Base-by-base conservation (phyloP, 1,140 invertebrate species). In the Drosophila ironensis region DNA sequence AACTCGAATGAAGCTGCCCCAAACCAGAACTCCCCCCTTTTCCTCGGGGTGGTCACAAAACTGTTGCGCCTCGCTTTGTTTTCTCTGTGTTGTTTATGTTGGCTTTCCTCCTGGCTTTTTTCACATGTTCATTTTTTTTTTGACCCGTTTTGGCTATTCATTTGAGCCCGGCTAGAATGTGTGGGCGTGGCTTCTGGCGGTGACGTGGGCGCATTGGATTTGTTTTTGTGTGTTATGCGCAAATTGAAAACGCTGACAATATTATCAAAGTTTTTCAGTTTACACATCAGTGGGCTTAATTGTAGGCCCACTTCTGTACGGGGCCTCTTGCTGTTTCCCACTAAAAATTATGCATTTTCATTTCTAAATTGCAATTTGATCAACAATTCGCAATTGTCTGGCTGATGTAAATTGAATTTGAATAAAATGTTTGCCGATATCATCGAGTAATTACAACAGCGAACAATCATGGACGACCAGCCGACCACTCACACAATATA, bases 241-340 rank as follows among this genome's bases (percentile, higher is more conserved):
- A 84, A 84, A 84, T 84, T 84, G 69, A 73, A 86, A 88, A 82
- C 59, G 73, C 63, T 84, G 70, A 88, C 80, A 88, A 88, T 86
- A 70, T 88, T 87, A 88, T 88, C 84, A 47, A 64, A 61, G 77
- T 88, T 70, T 87, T 88, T 87, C 82, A 80, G 86, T 88, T 88
- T 76, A 88, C 84, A 88, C 84, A 88, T 88, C 84, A 88, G 54
- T 88, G 84, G 80, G 27, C 71, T 73, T 80, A 69, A 88, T 88
- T 78, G 74, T 64, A 56, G 68, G 54, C 68, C 42, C 35, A 20
- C 42, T 42, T 47, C 19, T 30, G 14, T 7, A 20, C 47, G n/a
- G 12, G 11, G 11, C 37, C 16, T 19, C 35, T 5, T 16, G 3
- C 14, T 8, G 0, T 22, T 5, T 22, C 2, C 33, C 33, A 37